Conservation (phyloP, 2,888 invertebrate genomes). For the Caenorhabditis doughertyi region DNA sequence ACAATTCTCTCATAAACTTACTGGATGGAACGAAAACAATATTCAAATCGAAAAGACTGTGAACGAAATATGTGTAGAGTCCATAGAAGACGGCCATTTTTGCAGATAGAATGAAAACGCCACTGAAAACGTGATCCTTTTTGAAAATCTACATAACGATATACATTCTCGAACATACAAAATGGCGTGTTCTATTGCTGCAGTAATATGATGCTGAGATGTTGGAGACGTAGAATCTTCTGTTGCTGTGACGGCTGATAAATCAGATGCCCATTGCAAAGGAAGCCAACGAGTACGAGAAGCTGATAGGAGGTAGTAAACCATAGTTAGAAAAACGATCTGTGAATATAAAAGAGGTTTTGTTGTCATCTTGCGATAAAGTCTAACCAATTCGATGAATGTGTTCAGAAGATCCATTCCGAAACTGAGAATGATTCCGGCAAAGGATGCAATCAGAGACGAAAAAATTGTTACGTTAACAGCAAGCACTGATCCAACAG, state of each 20-base stretch:
- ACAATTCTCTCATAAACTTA: conserved; percentile 58
- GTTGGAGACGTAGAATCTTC: conserved; percentile 17
- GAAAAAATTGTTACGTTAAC: conserved; percentile 79
- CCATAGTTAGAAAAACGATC: conserved; percentile 96
- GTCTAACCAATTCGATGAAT: conserved; percentile 78
- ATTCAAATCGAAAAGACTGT: conserved; percentile 93
- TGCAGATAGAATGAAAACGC: conserved; percentile 95
- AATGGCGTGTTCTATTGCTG: conserved; percentile 85
- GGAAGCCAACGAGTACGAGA: conserved; percentile 93
- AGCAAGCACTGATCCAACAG: conserved; percentile 78
- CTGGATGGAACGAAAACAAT: conserved; percentile 89
- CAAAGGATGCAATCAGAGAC: conserved; percentile 75
- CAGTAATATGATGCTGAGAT: conserved; percentile 77
- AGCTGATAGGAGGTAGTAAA: conserved; percentile 95
- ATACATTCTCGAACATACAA: conserved; percentile 80
- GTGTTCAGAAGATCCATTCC: conserved; percentile 82
- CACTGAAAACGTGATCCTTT: conserved; percentile 85
- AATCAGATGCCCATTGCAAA: conserved; percentile 85
- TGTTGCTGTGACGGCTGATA: conserved; percentile 56
- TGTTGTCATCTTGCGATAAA: not conserved
- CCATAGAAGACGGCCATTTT: conserved; percentile 98
- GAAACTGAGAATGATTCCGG: conserved; percentile 80
- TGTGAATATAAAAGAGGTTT: conserved; percentile 82
- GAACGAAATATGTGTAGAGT: conserved; percentile 97
- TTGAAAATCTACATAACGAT: not conserved